phyloP scores from a whole-genome alignment of 1,140 invertebrate species.

The Zophobas atratus region DNA sequence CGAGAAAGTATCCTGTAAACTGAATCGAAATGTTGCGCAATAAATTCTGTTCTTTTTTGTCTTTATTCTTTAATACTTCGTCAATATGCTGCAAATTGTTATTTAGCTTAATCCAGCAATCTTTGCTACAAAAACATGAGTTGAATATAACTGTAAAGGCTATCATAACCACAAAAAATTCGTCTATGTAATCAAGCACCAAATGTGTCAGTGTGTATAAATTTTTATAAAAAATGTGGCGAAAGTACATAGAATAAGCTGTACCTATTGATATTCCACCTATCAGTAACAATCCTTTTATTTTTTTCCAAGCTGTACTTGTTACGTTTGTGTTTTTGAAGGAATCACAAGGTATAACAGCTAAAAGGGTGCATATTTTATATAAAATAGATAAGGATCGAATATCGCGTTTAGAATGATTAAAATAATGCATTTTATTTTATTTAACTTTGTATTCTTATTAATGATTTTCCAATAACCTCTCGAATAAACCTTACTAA shows the following conservation, averaged over 20 bases:
- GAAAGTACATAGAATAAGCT: constrained; percentile 5
- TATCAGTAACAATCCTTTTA: constrained; percentile 6
- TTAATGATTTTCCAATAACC: no score
- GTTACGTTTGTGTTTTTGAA: not conserved
- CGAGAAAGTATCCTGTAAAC: not conserved
- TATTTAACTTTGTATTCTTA: not conserved
- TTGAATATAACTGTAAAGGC: constrained; percentile 22
- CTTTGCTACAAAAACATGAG: not conserved
- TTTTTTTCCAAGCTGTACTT: constrained; percentile 16
- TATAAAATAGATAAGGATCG: constrained; percentile 22
- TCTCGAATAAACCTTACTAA: no score
- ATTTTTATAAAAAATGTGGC: not conserved
- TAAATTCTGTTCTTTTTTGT: constrained; percentile 15
- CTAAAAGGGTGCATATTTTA: constrained; percentile 29
- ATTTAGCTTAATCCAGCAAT: constrained; percentile 7
- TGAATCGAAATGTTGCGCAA: constrained; percentile 8
- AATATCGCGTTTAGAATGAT: constrained; percentile 24
- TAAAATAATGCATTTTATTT: constrained; percentile 4
- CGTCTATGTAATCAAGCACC: constrained; percentile 14
- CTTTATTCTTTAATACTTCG: constrained; percentile 16
- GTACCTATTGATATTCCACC: not conserved
- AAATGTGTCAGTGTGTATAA: constrained; percentile 4
- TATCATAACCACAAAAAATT: constrained; percentile 9
- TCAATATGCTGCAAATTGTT: constrained; percentile 30
- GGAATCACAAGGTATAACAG: not conserved